Conservation (phyloP, 1,140 invertebrate genomes). For the Reticulitermes speratus region DNA sequence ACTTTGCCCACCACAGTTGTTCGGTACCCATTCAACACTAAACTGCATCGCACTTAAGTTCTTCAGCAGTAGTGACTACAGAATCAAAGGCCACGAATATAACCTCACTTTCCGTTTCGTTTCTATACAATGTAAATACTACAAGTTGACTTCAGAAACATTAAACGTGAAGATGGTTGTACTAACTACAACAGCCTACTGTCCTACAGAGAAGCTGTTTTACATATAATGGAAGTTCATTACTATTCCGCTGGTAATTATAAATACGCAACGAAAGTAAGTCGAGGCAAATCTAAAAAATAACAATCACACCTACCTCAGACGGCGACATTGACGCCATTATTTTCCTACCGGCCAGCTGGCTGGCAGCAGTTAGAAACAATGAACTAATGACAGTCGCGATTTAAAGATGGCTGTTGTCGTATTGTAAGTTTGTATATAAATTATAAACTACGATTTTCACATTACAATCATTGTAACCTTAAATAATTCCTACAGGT, state of each 20-base stretch:
- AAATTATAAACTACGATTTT: constrained; percentile 5
- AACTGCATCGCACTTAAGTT: too few relatives aligned
- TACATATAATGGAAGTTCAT: not conserved
- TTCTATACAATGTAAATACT: not conserved
- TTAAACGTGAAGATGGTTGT: not conserved
- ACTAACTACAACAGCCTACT: not conserved
- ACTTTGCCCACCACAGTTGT: too few relatives aligned
- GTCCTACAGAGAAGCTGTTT: not conserved
- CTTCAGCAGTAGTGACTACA: not conserved
- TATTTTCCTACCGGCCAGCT: constrained; percentile 27
- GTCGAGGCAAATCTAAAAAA: not conserved
- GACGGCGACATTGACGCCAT: constrained; percentile 35
- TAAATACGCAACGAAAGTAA: not conserved
- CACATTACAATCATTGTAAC: not conserved
- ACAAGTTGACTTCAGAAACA: not conserved
- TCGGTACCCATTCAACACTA: too few relatives aligned
- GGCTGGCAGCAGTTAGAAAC: constrained; percentile 29
- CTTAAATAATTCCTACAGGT: not conserved
- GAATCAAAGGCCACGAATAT: not conserved
- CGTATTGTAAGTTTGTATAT: not conserved
- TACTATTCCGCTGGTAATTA: not conserved
- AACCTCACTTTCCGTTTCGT: not conserved
- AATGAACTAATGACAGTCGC: constrained; percentile 18
- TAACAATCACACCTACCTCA: constrained; percentile 27
- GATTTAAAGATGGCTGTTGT: not conserved